These are phyloP conservation scores for Peromyscus polionotus DNA, from an alignment of 2,113 vertebrate genomes.

Conservation along the genomic window DNA sequence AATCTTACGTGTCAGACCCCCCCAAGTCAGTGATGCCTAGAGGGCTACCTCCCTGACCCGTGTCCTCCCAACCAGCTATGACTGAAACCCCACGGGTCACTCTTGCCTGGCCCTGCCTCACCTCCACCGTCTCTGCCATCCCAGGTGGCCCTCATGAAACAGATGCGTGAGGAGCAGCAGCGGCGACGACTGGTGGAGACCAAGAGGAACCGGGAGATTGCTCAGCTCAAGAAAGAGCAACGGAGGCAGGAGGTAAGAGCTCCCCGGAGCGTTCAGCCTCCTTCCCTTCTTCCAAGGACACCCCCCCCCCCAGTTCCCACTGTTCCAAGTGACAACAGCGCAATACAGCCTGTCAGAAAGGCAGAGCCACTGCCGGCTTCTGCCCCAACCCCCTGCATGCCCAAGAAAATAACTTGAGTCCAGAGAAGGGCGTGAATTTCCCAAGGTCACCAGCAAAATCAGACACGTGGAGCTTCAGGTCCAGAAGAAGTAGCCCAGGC, in stretches of 20 bases:
- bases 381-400: rapidly evolving
- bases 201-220: conserved; percentile 96
- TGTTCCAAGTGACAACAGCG: too few relatives aligned
- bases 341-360: rapidly evolving
- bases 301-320: not conserved
- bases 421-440: not conserved
- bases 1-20: not conserved
- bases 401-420: not conserved
- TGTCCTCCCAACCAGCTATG: not conserved
- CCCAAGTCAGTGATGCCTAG: not conserved
- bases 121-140: rapidly evolving
- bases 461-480: not conserved
- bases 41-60: rapidly evolving
- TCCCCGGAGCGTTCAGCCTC: rapidly evolving
- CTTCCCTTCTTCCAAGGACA: rapidly evolving
- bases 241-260: conserved; percentile 89
- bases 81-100: too few relatives aligned
- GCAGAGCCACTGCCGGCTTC: not conserved
- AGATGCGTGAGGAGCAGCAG: conserved; percentile 99
- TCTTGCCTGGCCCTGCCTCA: not conserved
- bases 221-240: conserved; percentile 98
- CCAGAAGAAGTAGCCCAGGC: not conserved
- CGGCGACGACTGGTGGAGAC: conserved; percentile 94
- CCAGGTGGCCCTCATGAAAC: conserved; percentile 97
- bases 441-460: not conserved